A percentile compares a stretch with the other conserved stretches of the same genome.
These are phyloP conservation scores for Ectropis crepuscularia DNA, from an alignment of 2,888 invertebrate species.

Conservation along the genomic window DNA sequence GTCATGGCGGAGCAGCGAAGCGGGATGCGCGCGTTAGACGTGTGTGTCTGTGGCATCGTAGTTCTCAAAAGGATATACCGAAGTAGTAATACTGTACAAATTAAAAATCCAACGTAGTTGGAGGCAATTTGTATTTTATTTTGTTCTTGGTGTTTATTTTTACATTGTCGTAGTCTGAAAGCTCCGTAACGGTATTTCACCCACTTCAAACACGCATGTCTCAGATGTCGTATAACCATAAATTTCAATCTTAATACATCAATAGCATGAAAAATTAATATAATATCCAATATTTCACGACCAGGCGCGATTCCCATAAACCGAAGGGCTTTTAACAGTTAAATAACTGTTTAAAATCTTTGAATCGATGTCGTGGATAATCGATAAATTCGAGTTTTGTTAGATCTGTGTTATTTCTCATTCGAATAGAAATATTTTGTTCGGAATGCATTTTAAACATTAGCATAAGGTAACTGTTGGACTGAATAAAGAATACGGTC, in stretches of 20 bases:
- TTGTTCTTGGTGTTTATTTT: no score
- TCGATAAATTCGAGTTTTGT: slow-evolving; percentile 30
- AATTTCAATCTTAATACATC: slow-evolving; percentile 26
- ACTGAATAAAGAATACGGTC: slow-evolving; percentile 64
- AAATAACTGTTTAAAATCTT: slow-evolving; percentile 35
- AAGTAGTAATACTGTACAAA: no score
- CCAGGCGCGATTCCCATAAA: slow-evolving; percentile 30
- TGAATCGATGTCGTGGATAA: slow-evolving; percentile 33
- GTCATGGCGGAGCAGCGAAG: no score
- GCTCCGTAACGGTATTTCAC: slow-evolving; percentile 18
- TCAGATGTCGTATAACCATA: slow-evolving; percentile 18
- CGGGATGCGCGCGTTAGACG: no score
- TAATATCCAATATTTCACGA: slow-evolving; percentile 38
- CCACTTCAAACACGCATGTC: slow-evolving; percentile 13
- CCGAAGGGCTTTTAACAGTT: slow-evolving; percentile 41
- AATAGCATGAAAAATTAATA: slow-evolving; percentile 29
- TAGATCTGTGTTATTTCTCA: slow-evolving; percentile 39
- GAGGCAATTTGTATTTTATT: no score
- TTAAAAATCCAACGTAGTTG: no score
- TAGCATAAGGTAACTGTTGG: slow-evolving; percentile 67
- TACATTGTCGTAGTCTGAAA: slow-evolving; percentile 7
- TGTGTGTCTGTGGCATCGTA: no score
- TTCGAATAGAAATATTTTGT: slow-evolving; percentile 48
- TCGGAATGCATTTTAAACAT: slow-evolving; percentile 46
- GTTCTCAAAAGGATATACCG: no score